phyloP scores from a whole-genome alignment of 2,113 vertebrate species.

The Myotis davidii region DNA sequence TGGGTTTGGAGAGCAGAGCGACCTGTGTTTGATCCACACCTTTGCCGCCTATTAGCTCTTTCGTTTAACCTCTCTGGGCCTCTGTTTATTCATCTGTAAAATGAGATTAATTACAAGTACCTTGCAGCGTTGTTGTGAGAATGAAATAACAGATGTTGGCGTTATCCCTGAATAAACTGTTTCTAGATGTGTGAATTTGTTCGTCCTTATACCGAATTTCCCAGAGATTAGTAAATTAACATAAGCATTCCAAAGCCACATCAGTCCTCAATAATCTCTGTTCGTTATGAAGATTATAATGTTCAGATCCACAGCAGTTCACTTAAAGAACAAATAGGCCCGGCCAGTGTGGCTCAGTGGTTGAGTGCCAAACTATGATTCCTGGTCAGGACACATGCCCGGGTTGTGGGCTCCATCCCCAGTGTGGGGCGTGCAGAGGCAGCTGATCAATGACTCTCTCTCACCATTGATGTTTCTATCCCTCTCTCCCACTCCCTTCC shows the following conservation, averaged over 20 bases:
- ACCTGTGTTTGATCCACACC: conserved; percentile 36
- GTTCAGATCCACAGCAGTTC: neutral
- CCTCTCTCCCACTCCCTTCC: no score
- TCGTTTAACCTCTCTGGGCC: conserved; percentile 26
- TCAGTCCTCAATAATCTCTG: neutral
- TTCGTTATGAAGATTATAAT: neutral
- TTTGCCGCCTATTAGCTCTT: conserved; percentile 38
- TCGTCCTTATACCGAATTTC: neutral
- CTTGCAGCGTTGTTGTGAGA: neutral
- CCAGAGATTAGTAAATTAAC: neutral
- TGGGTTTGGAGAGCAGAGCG: neutral
- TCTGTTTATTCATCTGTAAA: conserved; percentile 69
- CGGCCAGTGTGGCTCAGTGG: no score
- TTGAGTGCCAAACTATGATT: no score
- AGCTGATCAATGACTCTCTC: no score
- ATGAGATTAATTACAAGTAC: conserved; percentile 62
- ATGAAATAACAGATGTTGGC: neutral
- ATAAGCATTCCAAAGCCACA: neutral
- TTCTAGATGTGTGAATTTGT: neutral
- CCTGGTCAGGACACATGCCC: no score
- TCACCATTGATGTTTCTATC: no score
- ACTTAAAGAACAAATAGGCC: neutral
- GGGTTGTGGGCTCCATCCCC: no score
- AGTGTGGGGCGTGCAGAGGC: no score
- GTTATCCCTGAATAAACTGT: conserved; percentile 9